These are phyloP conservation scores for Moxostoma hubbsi DNA, from an alignment of 2,797 vertebrate genomes.

Conservation along the genomic window DNA sequence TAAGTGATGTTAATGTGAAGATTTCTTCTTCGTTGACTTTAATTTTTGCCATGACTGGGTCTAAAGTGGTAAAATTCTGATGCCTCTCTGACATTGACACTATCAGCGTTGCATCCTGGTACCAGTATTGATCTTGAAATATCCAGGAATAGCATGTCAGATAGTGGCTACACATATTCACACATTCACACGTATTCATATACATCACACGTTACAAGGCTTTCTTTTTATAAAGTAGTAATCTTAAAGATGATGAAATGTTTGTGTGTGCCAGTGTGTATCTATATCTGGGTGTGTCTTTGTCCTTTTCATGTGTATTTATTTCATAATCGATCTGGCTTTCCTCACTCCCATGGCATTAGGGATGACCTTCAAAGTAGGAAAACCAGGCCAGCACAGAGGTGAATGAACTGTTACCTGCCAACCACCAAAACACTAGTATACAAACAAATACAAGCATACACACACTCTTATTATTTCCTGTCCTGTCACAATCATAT, in stretches of 20 bases:
- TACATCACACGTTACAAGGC: neutral
- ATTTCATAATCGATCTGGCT: conserved; percentile 79
- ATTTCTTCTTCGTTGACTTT: too few relatives aligned
- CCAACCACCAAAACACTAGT: neutral
- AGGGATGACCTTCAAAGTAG: conserved; percentile 78
- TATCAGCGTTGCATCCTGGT: too few relatives aligned
- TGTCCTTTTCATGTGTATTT: conserved; percentile 73
- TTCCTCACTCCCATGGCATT: conserved; percentile 56
- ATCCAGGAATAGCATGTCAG: too few relatives aligned
- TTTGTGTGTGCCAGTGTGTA: neutral
- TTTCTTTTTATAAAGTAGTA: conserved; percentile 8
- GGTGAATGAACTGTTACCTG: neutral
- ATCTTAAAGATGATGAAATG: neutral
- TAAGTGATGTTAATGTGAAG: too few relatives aligned
- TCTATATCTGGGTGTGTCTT: conserved; percentile 31
- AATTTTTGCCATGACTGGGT: too few relatives aligned
- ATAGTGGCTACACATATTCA: too few relatives aligned
- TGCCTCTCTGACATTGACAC: too few relatives aligned
- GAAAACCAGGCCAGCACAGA: conserved; percentile 45
- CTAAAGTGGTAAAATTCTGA: too few relatives aligned
- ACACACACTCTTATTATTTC: conserved; percentile 33
- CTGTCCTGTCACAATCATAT: conserved; percentile 23
- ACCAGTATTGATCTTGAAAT: too few relatives aligned
- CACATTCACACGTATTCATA: too few relatives aligned
- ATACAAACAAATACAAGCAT: conserved; percentile 22